These are phyloP conservation scores for Falco naumanni DNA, from an alignment of 2,797 vertebrate genomes.

Conservation along the genomic window DNA sequence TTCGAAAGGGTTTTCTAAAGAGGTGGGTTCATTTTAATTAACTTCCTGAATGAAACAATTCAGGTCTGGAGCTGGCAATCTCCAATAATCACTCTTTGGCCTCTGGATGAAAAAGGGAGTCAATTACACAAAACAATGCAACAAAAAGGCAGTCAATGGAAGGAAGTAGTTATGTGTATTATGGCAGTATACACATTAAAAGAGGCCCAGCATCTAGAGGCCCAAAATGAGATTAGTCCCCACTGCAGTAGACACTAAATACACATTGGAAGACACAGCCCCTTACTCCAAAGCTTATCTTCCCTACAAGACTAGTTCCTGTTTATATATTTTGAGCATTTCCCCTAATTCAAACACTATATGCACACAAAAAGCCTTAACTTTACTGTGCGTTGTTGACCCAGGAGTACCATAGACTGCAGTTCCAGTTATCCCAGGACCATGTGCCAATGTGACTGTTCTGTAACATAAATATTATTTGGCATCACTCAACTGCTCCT, in stretches of 20 bases:
- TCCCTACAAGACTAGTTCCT: slow-evolving; percentile 48
- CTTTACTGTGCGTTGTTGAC: neutral
- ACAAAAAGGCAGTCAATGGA: slow-evolving; percentile 56
- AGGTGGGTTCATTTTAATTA: slow-evolving; percentile 69
- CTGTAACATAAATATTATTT: neutral
- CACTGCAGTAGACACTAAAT: neutral
- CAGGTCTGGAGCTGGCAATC: slow-evolving; percentile 56
- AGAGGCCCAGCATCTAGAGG: slow-evolving; percentile 12
- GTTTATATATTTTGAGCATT: slow-evolving; percentile 57
- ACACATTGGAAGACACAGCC: slow-evolving; percentile 4
- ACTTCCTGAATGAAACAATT: slow-evolving; percentile 72
- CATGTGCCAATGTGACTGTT: neutral
- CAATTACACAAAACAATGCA: slow-evolving; percentile 63
- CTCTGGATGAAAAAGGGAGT: slow-evolving; percentile 61
- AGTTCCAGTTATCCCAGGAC: neutral
- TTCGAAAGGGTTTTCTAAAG: slow-evolving; percentile 44
- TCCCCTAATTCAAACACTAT: slow-evolving; percentile 38
- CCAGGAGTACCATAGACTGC: neutral
- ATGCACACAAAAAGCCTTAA: neutral
- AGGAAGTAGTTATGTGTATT: slow-evolving; percentile 66
- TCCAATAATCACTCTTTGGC: slow-evolving; percentile 65
- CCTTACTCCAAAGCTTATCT: slow-evolving; percentile 40
- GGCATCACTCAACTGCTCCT: neutral
- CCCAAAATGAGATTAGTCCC: neutral
- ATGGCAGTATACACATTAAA: neutral